Conservation (phyloP, 2,113 vertebrate species). For the Thamnophis sirtalis region DNA sequence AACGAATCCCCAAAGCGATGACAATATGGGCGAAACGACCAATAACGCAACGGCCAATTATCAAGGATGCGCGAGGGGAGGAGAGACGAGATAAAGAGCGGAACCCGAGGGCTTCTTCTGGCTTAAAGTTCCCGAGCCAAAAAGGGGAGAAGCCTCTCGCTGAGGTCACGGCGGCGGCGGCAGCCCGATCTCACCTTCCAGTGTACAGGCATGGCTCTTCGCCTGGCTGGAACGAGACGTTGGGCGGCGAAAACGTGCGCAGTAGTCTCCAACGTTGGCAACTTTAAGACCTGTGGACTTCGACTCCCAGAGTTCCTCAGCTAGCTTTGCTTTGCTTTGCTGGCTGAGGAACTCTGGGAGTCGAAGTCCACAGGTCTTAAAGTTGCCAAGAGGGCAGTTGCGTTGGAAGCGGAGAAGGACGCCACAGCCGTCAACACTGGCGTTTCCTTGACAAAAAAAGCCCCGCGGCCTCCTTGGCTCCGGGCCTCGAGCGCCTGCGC, state of each 20-base stretch:
- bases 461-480: background rate
- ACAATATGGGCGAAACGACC: background rate
- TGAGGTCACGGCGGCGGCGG: background rate
- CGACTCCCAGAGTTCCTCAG: too few species aligned
- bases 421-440: conserved; percentile 20
- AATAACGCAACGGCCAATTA: background rate
- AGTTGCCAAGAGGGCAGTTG: background rate
- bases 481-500: conserved; percentile 59
- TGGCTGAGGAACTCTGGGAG: too few species aligned
- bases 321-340: too few species aligned
- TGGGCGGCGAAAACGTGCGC: conserved; percentile 33
- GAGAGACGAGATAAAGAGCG: background rate
- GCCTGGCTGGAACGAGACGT: background rate
- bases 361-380: too few species aligned
- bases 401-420: background rate
- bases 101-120: background rate
- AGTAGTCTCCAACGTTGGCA: too few species aligned
- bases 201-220: conserved; percentile 62
- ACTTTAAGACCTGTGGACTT: too few species aligned
- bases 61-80: background rate
- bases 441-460: conserved; percentile 42
- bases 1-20: background rate
- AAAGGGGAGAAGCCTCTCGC: background rate
- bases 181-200: conserved; percentile 65
- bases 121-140: background rate